Evolutionary conservation across 92 coral and sea anemone species (phyloP).

Genomic region (Umimayanthus kanabou): DNA sequence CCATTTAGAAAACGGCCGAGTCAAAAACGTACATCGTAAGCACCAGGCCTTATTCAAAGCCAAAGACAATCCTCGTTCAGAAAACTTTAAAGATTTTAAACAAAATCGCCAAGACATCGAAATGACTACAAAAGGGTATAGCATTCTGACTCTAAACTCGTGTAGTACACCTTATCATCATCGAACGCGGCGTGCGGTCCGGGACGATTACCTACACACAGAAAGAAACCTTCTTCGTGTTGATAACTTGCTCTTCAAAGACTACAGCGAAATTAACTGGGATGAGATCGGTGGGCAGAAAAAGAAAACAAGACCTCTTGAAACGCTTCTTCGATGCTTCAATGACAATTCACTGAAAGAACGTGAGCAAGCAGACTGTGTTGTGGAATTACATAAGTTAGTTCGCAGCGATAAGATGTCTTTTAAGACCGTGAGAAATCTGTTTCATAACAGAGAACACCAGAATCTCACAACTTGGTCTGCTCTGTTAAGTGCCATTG

Average conservation of each 20-base stretch:
- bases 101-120: slow-evolving; percentile 67
- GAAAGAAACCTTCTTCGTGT: slow-evolving; percentile 42
- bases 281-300: slow-evolving; percentile 63
- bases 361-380: slow-evolving; percentile 63
- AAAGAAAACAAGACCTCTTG: slow-evolving; percentile 62
- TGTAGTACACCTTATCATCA: slow-evolving; percentile 42
- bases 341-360: slow-evolving; percentile 62
- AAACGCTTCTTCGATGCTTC: slow-evolving; percentile 70
- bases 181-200: slow-evolving; percentile 16
- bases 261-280: slow-evolving; percentile 63
- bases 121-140: slow-evolving; percentile 71
- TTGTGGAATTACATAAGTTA: slow-evolving; percentile 63
- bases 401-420: slow-evolving; percentile 50
- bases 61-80: slow-evolving; percentile 42
- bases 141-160: slow-evolving; percentile 47
- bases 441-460: slow-evolving; percentile 57
- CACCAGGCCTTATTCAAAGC: slow-evolving; percentile 43
- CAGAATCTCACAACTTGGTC: slow-evolving; percentile 78
- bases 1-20: slow-evolving; percentile 61
- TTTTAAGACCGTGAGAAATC: slow-evolving; percentile 37
- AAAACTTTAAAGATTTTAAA: slow-evolving; percentile 59
- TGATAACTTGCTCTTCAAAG: slow-evolving; percentile 62
- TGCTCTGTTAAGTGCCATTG: slow-evolving; percentile 59
- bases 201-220: slow-evolving; percentile 4
- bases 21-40: slow-evolving; percentile 67